Evolutionary conservation across 1,140 invertebrate species (phyloP), one percentile per base, ranked within the genome.

Genomic region (Sitodiplosis mosellana): DNA sequence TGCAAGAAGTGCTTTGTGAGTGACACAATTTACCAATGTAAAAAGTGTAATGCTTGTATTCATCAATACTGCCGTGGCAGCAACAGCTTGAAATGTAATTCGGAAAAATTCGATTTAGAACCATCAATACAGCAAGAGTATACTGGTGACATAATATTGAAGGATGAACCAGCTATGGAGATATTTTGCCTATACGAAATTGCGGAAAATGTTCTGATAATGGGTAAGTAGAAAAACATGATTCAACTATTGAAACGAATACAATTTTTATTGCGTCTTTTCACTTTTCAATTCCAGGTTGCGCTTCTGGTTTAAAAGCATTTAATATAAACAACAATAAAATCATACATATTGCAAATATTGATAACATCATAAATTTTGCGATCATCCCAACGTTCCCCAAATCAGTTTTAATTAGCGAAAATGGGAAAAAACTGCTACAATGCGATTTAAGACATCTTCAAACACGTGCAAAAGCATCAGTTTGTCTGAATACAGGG

Each of bases 391-490:
- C 66, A 11, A 64, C 70, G 2, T 55, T 82, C 14, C 71, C 71
- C 38, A 58, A 75, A 19, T 74, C 75, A n/a, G 59, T 84, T 21
- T 73, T 83, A 65, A 78, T 81, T 51, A 75, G 73, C 22, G 76
- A 77, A 1, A 69, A 73, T 48, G 75, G 76, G n/a, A 69, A 78
- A 34, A 66, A 71, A 27, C 59, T 86, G 1, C 71, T 80, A 11
- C 69, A 69, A 17, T 75, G 77, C 53, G 75, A 80, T 55, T 67
- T 79, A 34, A 69, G 75, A 18, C 69, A 79, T 53, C 54, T 85
- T 17, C 72, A 74, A 45, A 72, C 69, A 38, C 71, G 76, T 46
- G 71, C 74, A 2, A 59, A 76, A 37, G 69, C 76, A 14, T 72
- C 71, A 11, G 66, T 71, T 14, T 74, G 69, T 54, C 71, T 71